Base-by-base conservation (phyloP, 2,888 invertebrate species). In the Hymenopus coronatus region DNA sequence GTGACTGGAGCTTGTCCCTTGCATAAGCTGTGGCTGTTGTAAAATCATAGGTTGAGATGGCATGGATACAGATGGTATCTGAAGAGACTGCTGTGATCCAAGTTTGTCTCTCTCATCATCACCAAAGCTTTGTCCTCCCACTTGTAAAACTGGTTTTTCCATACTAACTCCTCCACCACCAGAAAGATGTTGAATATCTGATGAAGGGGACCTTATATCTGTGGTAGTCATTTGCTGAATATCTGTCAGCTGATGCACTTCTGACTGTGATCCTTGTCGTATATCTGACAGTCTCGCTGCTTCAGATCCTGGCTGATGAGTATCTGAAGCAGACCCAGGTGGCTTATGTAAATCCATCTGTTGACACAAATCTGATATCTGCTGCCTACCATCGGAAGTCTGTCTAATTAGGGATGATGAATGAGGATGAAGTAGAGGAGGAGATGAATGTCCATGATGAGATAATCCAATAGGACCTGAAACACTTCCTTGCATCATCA, bases 21-120 rank as follows among this genome's bases (percentile, higher is more conserved):
- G 84, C 46, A 83, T 83, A 25, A 86, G 70, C 8, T 82, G 84
- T 84, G 84, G 84, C 28, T 88, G 89, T 46, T 89, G 89, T 27
- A 84, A 46, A 8, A 88, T 28, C 28, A 85, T 28, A 28, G 88
- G 54, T 9, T 89, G 89, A 25, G 84, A 70, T 14, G 88, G 25
- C 30, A 89, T 82, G 40, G 88, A 83, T 25, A 83, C 86, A 30
- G 89, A 83, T 8, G 89, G 85, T 2, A 89, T 83, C 70, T 86
- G 86, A 27, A 89, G 54, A 28, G 85, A 20, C 70, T 89, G 89
- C 27, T 82, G 27, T 12, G 83, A 40, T 46, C 54, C n/a, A 81
- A 86, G 83, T 12, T 85, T 82, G 3, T 89, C 89, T 83, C 83
- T 86, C 27, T 89, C 89, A 40, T 83, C 86, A 25, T 89, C 89